Evolutionary conservation across 2,888 invertebrate species (phyloP), one percentile per base, ranked within the genome.

Genomic region (Pseudanteris insignis): DNA sequence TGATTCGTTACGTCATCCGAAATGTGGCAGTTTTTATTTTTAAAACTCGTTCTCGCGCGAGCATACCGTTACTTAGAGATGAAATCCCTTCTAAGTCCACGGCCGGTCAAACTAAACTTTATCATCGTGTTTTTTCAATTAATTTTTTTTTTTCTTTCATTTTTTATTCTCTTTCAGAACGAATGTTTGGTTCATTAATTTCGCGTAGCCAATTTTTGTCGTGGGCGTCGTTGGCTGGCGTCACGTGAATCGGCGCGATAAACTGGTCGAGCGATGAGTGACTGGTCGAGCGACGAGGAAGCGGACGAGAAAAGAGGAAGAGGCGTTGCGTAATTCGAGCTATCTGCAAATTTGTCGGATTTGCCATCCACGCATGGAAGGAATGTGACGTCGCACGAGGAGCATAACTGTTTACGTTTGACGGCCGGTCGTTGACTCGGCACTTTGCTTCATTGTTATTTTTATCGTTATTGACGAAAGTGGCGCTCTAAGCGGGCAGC

Each of bases 341-440:
- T 62, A 62, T 62, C 62, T 47, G 62, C 57, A 53, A 62, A 62
- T 62, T 62, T 48, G 62, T 53, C 51, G 57, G 59, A 53, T 53
- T 53, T 60, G 53, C 53, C 53, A 28, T 38, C 60, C 48, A 29
- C 43, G 60, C 54, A 54, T 54, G 21, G 53, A 41, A 54, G 54
- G 53, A 43, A 60, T 43, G 54, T 40, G 53, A 59, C 48, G 57
- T 57, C 43, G 50, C 40, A 10, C 38, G 38, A 51, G 40, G 46
- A 51, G 30, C 43, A 33, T 54, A 60, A 59, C 58, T 53, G 60
- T 60, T 60, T 60, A 60, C 60, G 53, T 60, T 60, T 48, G 53
- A 47, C 47, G 47, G 44, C 30, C 53, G 60, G 60, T 60, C 60
- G 43, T 60, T 60, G 60, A 54, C 60, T 48, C 47, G 48, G 14